phyloP scores from a whole-genome alignment of 2,113 vertebrate species.

The Meriones unguiculatus region DNA sequence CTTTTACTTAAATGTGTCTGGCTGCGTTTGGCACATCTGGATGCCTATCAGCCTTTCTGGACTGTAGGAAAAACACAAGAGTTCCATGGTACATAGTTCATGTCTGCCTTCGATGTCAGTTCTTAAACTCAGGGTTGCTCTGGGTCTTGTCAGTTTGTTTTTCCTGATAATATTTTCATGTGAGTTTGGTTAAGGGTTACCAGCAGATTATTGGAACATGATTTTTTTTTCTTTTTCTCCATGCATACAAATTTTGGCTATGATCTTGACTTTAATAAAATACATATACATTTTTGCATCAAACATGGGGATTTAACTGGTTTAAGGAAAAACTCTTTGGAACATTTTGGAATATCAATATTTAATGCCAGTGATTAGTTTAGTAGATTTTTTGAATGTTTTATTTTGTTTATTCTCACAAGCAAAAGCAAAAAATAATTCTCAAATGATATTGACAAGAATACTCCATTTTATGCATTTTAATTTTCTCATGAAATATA shows the following conservation, averaged over 20 bases:
- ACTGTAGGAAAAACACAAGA: neutral
- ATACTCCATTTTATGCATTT: constrained; percentile 48
- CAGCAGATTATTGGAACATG: neutral
- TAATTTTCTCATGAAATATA: constrained; percentile 43
- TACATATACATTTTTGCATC: neutral
- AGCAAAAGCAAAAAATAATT: constrained; percentile 19
- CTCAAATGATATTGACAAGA: constrained; percentile 53
- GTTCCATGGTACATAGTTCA: neutral
- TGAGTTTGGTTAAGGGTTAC: neutral
- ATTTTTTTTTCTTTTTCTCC: neutral
- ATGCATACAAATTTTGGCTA: neutral
- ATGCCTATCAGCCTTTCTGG: neutral
- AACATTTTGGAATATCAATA: neutral
- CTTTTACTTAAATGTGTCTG: neutral
- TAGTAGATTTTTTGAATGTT: constrained; percentile 8
- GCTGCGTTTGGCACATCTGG: neutral
- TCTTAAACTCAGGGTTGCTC: neutral
- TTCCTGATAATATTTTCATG: neutral
- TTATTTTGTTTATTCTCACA: constrained; percentile 65
- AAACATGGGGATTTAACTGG: neutral
- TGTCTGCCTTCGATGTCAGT: neutral
- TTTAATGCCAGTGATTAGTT: constrained; percentile 20
- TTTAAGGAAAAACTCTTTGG: neutral
- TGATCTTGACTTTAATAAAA: neutral
- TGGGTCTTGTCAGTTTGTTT: neutral